Percentiles rank a stretch among this genome's conserved stretches.
phyloP scores from a whole-genome alignment of 2,888 invertebrate genomes.

The Tenthredo scrophulariae region DNA sequence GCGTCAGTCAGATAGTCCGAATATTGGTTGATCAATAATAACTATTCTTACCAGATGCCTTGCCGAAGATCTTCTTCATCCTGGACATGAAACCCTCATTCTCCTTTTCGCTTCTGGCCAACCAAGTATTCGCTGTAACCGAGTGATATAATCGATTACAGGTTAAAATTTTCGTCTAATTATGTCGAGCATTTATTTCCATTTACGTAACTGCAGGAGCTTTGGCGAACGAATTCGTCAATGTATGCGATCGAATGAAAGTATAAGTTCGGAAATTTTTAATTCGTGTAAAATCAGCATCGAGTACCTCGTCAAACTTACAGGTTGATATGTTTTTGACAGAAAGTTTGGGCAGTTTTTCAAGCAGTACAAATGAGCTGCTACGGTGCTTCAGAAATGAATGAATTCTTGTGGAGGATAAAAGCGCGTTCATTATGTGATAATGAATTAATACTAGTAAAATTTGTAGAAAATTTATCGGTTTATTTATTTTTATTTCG shows the following conservation, averaged over 20 bases:
- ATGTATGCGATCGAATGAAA: background rate
- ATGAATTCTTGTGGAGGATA: background rate
- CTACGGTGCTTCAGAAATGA: background rate
- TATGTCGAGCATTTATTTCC: background rate
- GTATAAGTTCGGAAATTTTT: background rate
- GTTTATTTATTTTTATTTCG: background rate
- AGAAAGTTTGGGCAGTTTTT: background rate
- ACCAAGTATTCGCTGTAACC: background rate
- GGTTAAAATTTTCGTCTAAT: background rate
- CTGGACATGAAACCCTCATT: constrained; percentile 63
- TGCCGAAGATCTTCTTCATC: constrained; percentile 64
- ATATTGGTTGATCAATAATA: background rate
- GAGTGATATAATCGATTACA: background rate
- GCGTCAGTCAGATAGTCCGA: background rate
- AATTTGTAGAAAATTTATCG: constrained; percentile 58
- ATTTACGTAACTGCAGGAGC: background rate
- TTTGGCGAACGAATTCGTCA: background rate
- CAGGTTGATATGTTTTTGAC: constrained; percentile 33
- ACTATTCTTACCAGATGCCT: constrained; percentile 44
- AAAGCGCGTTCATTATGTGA: constrained; percentile 47
- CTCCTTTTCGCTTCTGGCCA: constrained; percentile 42
- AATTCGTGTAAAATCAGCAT: background rate
- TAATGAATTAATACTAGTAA: constrained; percentile 54
- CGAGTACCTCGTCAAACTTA: constrained; percentile 5
- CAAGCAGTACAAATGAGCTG: background rate